These are phyloP conservation scores for Drosophila hydei DNA, from an alignment of 1,140 invertebrate species.

Conservation along the genomic window DNA sequence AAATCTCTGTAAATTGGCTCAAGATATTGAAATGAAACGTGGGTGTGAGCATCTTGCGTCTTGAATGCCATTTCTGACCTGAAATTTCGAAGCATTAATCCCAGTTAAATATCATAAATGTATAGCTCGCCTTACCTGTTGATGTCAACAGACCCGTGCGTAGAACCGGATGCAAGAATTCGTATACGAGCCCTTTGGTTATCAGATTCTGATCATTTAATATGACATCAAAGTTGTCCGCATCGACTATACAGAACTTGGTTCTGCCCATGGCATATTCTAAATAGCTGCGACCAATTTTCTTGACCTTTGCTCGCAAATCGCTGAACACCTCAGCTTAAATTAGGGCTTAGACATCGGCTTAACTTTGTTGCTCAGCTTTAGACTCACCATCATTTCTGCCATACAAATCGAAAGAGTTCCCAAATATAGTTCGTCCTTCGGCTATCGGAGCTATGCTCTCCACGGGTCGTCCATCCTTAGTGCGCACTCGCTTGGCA, in stretches of 20 bases:
- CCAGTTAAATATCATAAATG: too few species aligned
- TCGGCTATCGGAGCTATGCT: constrained; percentile 18
- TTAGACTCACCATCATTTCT: constrained; percentile 17
- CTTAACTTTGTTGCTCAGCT: not conserved
- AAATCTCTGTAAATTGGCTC: constrained; percentile 89
- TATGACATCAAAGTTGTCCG: constrained; percentile 56
- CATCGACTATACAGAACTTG: constrained; percentile 67
- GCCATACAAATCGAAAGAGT: constrained; percentile 45
- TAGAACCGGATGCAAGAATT: constrained; percentile 88
- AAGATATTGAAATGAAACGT: constrained; percentile 96
- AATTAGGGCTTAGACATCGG: not conserved
- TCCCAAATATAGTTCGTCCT: constrained; percentile 39
- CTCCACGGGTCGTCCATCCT: constrained; percentile 33
- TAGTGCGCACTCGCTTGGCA: constrained; percentile 33
- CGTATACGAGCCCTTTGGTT: constrained; percentile 68
- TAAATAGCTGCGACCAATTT: constrained; percentile 44
- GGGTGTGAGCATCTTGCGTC: constrained; percentile 93
- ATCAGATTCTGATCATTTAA: constrained; percentile 65
- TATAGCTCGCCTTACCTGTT: constrained; percentile 82
- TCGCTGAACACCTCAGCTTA: constrained; percentile 42
- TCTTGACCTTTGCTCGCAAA: constrained; percentile 10
- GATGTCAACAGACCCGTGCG: constrained; percentile 88
- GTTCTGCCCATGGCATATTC: constrained; percentile 48
- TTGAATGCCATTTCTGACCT: constrained; percentile 89
- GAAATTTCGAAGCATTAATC: not conserved